Percentiles rank a stretch among this genome's conserved stretches.
These are phyloP conservation scores for Phoeniculus purpureus DNA, from an alignment of 2,797 vertebrate species.

Conservation along the genomic window DNA sequence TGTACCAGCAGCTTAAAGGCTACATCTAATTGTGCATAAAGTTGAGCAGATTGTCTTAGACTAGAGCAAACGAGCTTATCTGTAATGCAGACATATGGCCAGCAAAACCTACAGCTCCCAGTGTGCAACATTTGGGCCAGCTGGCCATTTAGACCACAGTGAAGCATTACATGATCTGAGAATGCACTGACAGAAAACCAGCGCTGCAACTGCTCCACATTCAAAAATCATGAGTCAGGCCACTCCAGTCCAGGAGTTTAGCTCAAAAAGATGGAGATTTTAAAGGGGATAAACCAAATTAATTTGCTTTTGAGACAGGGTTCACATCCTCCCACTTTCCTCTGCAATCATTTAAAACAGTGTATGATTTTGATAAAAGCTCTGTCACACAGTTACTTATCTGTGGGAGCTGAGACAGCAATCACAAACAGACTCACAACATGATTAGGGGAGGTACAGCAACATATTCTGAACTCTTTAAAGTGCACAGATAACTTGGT, in stretches of 20 bases:
- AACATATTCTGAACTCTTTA: slow-evolving; percentile 5
- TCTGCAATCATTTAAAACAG: background rate
- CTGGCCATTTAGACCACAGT: slow-evolving; percentile 54
- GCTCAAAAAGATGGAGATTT: background rate
- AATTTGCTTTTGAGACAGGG: background rate
- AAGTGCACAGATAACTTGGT: slow-evolving; percentile 16
- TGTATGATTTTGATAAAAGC: background rate
- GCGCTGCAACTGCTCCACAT: background rate
- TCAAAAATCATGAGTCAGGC: background rate
- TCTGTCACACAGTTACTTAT: background rate
- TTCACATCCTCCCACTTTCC: background rate
- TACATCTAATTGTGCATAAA: slow-evolving; percentile 63
- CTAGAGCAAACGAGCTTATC: slow-evolving; percentile 65
- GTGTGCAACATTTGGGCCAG: slow-evolving; percentile 26
- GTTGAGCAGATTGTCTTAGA: slow-evolving; percentile 65
- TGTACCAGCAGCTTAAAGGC: slow-evolving; percentile 47
- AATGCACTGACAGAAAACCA: slow-evolving; percentile 11
- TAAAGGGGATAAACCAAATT: background rate
- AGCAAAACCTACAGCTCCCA: slow-evolving; percentile 67
- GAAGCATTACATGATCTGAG: slow-evolving; percentile 28
- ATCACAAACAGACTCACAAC: background rate
- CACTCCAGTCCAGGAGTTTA: background rate
- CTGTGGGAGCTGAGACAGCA: slow-evolving; percentile 8
- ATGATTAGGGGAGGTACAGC: background rate
- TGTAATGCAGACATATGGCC: slow-evolving; percentile 65